Base-by-base conservation (phyloP, 2,888 invertebrate genomes). In the Ectemnius continuus region DNA sequence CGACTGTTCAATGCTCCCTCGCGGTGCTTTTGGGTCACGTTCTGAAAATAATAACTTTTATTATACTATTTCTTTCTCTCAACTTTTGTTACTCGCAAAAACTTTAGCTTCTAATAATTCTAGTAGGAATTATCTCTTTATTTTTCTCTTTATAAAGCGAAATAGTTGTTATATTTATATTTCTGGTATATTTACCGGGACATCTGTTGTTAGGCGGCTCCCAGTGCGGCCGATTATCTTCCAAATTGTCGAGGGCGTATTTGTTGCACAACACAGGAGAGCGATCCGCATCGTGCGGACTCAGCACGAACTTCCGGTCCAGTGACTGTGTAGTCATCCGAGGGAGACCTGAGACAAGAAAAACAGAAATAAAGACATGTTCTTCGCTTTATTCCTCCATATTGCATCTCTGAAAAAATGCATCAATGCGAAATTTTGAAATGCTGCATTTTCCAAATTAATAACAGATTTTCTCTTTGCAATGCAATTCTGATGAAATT, bases 221-320 rank as follows among this genome's bases (percentile, higher is more conserved):
- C 86, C 86, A 87, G 45, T 75, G 80, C 8, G 61, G 68, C 14
- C 70, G 16, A 61, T 83, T 79, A 57, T 79, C 62, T 58, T 85
- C 85, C 65, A 84, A 36, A 26, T 86, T 84, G 46, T 86, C 83
- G 63, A 95, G 90, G 0, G 94, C 95, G 87, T 95, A 96, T 81
- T 93, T 94, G 88, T 96, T 96, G 87, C 94, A 94, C 56, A 95
- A 92, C 47, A 95, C 94, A 0, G 95, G 94, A 0, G 93, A 92
- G 75, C 92, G 92, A 47, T 92, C 92, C 14, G 91, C 86, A 16
- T 88, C 87, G 62, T 82, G 84, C 28, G 91, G 82, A 60, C 87
- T 80, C 45, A 91, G 86, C 6, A 86, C 88, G 88, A 81, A 91
- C 76, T 77, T 91, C 88, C 88, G 85, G 71, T 89, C 89, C 66